Base-by-base conservation (phyloP, 2,113 vertebrate species). In the Callithrix jacchus region DNA sequence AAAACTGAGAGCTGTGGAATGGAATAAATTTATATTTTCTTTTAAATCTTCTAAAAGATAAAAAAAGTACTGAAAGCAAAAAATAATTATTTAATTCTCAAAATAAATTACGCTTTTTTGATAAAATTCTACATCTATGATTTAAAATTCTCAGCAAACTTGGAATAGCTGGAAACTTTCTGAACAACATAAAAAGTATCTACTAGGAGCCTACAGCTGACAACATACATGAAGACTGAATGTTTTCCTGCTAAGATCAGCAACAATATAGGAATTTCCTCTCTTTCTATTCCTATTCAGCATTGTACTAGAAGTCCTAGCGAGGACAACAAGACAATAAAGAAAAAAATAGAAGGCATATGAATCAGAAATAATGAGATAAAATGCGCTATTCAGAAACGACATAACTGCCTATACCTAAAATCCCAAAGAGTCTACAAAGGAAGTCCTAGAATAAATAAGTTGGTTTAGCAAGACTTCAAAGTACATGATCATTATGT, bases 1-100 rank as follows among this genome's bases (percentile, higher is more conserved):
- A 92, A 89, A 97, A 86, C 71, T 77, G 76, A 93, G 64, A 95
- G 61, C 64, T 88, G n/a, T 82, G 27, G 49, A 23, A 70, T 52
- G 1, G 9, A 52, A 89, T 85, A 79, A 87, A 70, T 70, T 74
- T 32, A 58, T 40, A 77, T 86, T 92, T 52, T 86, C 27, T 56
- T 92, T 64, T 71, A 88, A 45, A 37, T 89, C 21, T 73, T 96
- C 64, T 85, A 61, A 81, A 81, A 93, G 58, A n/a, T 76, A 88
- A 74, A 8, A 8, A 81, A 25, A 20, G 27, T 32, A 90, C 9
- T 25, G 73, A 85, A 35, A 81, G 32, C 10, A 88, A 95, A 93
- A 92, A 47, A 17, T 37, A 42, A 77, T 68, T 80, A 86, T 90
- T 49, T 74, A 40, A 73, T 73, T 93, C 35, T 61, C 64, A 84